A percentile compares a stretch with the other conserved stretches of the same genome.
These are phyloP conservation scores for Criorhina ranunculi DNA, from an alignment of 2,888 invertebrate species.

Conservation along the genomic window DNA sequence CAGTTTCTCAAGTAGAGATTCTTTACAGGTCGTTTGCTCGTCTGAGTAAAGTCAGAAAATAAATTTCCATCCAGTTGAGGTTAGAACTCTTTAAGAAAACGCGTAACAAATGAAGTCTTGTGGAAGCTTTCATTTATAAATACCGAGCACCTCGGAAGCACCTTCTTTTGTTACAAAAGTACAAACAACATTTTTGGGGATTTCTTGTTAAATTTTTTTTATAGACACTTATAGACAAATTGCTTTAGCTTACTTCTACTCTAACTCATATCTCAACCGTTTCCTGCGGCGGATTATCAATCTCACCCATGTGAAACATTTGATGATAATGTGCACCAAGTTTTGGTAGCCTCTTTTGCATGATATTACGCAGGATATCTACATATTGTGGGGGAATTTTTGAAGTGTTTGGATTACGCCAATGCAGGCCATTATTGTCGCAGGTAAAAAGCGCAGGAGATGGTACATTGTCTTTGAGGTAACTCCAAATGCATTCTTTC, in stretches of 20 bases:
- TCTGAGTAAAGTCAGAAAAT: no score
- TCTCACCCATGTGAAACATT: conserved; percentile 86
- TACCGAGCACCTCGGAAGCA: no score
- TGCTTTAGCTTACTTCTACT: neutral
- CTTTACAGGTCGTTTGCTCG: no score
- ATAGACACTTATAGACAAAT: conserved; percentile 7
- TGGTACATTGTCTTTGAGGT: conserved; percentile 94
- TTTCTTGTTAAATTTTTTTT: conserved; percentile 10
- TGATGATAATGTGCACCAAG: conserved; percentile 91
- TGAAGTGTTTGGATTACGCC: conserved; percentile 91
- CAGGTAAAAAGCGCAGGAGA: conserved; percentile 92
- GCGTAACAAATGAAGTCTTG: no score
- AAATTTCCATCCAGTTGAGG: no score
- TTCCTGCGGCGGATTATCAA: conserved; percentile 77
- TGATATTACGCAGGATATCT: conserved; percentile 91
- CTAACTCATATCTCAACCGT: conserved; percentile 36
- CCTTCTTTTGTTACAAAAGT: no score
- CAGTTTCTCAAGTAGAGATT: no score
- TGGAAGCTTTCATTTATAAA: no score
- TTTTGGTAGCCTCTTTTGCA: conserved; percentile 91
- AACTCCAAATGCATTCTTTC: conserved; percentile 95
- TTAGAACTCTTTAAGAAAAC: no score
- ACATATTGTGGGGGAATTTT: conserved; percentile 91
- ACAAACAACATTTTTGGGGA: no score
- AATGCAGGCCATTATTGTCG: conserved; percentile 89